Evolutionary conservation across 2,888 invertebrate genomes (phyloP), one percentile per base, ranked within the genome.

Genomic region (Margaritifera margaritifera): DNA sequence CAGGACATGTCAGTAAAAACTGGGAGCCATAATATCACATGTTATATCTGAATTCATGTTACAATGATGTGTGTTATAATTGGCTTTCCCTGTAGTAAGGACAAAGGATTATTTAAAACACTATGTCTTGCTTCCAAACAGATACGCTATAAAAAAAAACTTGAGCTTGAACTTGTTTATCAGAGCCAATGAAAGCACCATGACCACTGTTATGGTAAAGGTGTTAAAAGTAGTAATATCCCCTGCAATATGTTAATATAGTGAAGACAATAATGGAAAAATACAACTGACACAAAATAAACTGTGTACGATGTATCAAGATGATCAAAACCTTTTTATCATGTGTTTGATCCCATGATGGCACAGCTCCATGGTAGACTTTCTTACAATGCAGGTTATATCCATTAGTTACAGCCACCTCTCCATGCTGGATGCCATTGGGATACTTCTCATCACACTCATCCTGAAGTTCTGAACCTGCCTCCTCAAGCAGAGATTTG

Each of bases 361-460:
- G 54, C 22, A 72, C 64, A 4, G 69, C 57, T 51, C 69, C 72
- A 62, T 79, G 77, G 52, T 62, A 77, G 6, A 79, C 63, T 50
- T 63, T 22, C 53, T 67, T 63, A 62, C 71, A 71, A 5, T 61
- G 52, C 56, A 79, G 54, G 11, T 59, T 69, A 50, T 69, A 68
- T 20, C 69, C 75, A 53, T 51, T 53, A 24, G 77, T 75, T 18
- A 69, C 54, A 4, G 66, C 68, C 4, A 79, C 69, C 15, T 69
- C 58, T 18, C 75, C 74, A 11, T 8, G 24, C n/a, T 20, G n/a
- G 8, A 75, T 55, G 20, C 73, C 71, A 22, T 66, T 66, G 4
- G 66, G 66, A 55, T 67, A 65, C 58, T 62, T 50, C 58, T 62
- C 27, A 58, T 57, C 66, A 24, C 62, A 60, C 25, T 74, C 75